Conservation (phyloP, 2,113 vertebrate genomes). For the Agelaius tricolor region DNA sequence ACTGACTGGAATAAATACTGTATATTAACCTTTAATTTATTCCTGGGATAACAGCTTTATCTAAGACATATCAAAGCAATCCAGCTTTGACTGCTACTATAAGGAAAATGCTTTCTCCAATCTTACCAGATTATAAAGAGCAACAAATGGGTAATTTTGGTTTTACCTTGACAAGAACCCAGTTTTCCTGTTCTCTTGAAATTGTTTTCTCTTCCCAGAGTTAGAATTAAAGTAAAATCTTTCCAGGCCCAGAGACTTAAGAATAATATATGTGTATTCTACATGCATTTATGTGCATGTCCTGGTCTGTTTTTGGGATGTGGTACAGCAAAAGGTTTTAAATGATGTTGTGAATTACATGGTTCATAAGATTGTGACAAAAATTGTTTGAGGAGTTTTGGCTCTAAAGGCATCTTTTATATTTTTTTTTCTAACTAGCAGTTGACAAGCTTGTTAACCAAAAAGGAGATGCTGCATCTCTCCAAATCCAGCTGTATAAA, state of each 20-base stretch:
- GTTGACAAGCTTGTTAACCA: constrained; percentile 50
- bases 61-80: background rate
- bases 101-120: background rate
- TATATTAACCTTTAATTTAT: background rate
- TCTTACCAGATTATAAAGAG: background rate
- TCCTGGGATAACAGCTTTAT: background rate
- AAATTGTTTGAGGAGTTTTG: background rate
- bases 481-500: constrained; percentile 50
- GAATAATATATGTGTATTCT: background rate
- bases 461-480: constrained; percentile 40
- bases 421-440: background rate
- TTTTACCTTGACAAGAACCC: background rate
- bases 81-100: background rate
- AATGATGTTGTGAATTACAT: background rate
- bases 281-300: background rate
- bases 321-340: background rate
- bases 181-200: background rate
- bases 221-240: background rate
- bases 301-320: background rate
- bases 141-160: background rate
- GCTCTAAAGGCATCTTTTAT: background rate
- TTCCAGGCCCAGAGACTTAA: background rate
- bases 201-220: background rate
- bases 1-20: background rate
- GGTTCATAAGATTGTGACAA: background rate